Evolutionary conservation across 1,140 invertebrate species (phyloP).

Genomic region (Batillaria attramentaria): DNA sequence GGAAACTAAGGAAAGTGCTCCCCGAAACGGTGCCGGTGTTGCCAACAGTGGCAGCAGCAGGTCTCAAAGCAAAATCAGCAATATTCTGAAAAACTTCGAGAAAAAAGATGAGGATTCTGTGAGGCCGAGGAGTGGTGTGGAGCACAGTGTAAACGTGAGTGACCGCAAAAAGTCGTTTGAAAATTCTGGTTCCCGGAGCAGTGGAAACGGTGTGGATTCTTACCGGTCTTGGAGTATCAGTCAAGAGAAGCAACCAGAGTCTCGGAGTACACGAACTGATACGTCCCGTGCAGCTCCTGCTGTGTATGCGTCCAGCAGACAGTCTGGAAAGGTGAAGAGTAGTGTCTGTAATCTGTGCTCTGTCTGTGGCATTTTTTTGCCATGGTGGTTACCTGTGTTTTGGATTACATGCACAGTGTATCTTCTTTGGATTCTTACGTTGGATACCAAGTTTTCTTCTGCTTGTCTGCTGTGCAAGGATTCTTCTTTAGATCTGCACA

Average conservation of each 20-base stretch:
- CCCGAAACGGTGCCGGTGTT: neutral
- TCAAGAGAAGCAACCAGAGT: no score
- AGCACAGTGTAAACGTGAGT: slow-evolving; percentile 31
- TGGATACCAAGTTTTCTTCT: no score
- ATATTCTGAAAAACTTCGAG: slow-evolving; percentile 58
- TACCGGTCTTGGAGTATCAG: slow-evolving; percentile 20
- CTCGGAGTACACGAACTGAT: no score
- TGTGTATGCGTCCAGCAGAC: slow-evolving; percentile 23
- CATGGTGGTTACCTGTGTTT: no score
- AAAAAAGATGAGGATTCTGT: slow-evolving; percentile 48
- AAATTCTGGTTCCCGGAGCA: neutral
- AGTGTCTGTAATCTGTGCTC: no score
- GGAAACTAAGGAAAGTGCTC: no score
- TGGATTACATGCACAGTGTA: no score
- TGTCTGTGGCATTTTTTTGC: no score
- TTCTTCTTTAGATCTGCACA: no score
- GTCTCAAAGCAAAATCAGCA: slow-evolving; percentile 41
- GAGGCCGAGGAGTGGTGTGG: slow-evolving; percentile 5
- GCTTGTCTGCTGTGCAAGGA: no score
- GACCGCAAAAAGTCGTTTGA: slow-evolving; percentile 32
- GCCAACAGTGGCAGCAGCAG: slow-evolving; percentile 31
- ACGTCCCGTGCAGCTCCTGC: no score
- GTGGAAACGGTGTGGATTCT: slow-evolving; percentile 8
- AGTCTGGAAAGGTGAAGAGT: slow-evolving; percentile 26
- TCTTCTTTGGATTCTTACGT: no score